Conservation (phyloP, 1,140 invertebrate species). For the Calephelis nemesis region DNA sequence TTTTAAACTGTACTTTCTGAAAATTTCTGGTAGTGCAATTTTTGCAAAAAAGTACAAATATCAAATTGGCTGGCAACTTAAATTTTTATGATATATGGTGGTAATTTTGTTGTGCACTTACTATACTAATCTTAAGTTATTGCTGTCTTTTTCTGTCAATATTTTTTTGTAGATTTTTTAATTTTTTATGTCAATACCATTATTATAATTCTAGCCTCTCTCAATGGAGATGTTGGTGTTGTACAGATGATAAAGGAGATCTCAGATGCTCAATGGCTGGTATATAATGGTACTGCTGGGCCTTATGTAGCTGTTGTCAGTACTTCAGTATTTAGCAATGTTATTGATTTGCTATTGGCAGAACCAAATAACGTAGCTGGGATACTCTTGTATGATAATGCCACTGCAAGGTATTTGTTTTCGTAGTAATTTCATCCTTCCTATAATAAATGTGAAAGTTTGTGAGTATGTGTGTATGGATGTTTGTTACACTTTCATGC, state of each 20-base stretch:
- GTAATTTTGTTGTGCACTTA: no score
- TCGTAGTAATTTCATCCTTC: no score
- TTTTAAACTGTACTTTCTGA: no score
- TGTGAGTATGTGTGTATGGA: no score
- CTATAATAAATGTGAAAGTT: no score
- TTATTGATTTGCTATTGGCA: slow-evolving; percentile 72
- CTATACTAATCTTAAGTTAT: no score
- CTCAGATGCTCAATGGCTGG: slow-evolving; percentile 86
- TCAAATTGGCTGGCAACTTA: no score
- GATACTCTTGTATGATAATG: slow-evolving; percentile 78
- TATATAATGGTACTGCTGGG: slow-evolving; percentile 83
- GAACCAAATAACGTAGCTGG: slow-evolving; percentile 79
- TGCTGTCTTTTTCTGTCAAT: no score
- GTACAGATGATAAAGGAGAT: slow-evolving; percentile 85
- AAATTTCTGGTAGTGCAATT: no score
- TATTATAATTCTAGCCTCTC: slow-evolving; percentile 43
- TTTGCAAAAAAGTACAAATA: no score
- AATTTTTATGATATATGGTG: no score
- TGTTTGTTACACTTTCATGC: no score
- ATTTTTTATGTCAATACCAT: not conserved
- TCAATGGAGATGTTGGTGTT: slow-evolving; percentile 89
- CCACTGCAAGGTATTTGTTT: slow-evolving; percentile 53
- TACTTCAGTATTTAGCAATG: slow-evolving; percentile 81
- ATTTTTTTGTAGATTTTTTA: slow-evolving; percentile 12
- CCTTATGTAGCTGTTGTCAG: slow-evolving; percentile 86